phyloP scores from a whole-genome alignment of 1,140 invertebrate genomes.

The Palaemon carinicauda region DNA sequence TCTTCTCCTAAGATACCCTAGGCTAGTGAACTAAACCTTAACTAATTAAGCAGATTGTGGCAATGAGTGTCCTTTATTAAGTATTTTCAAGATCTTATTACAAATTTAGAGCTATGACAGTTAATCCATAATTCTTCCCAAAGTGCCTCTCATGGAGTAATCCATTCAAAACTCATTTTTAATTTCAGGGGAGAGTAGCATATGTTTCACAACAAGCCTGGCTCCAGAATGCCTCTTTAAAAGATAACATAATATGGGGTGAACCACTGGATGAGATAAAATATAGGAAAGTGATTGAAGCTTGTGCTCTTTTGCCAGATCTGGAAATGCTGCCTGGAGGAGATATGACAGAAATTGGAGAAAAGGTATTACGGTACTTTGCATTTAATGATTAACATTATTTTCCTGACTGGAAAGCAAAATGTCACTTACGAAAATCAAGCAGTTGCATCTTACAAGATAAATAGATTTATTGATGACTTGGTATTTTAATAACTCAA shows the following conservation, averaged over 20 bases:
- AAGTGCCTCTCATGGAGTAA: no score
- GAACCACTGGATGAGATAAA: constrained; percentile 72
- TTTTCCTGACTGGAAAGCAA: background rate
- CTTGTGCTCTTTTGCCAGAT: constrained; percentile 85
- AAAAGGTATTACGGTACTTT: constrained; percentile 70
- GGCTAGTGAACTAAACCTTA: no score
- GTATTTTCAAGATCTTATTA: no score
- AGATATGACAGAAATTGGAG: constrained; percentile 91
- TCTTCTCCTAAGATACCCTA: no score
- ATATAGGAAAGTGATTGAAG: constrained; percentile 85
- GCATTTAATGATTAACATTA: background rate
- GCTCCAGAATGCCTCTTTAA: constrained; percentile 69
- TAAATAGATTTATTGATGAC: no score
- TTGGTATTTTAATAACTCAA: no score
- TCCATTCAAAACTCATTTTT: no score
- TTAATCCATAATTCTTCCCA: no score
- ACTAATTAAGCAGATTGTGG: no score
- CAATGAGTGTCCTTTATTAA: no score
- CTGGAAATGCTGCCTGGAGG: constrained; percentile 87
- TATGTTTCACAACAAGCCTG: constrained; percentile 72
- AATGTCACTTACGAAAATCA: background rate
- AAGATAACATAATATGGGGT: constrained; percentile 72
- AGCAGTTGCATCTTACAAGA: background rate
- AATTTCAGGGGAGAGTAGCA: constrained; percentile 62
- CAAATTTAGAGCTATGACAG: no score